These are phyloP conservation scores for Thalassarche chlororhynchos DNA, from an alignment of 2,113 vertebrate genomes.

Conservation along the genomic window DNA sequence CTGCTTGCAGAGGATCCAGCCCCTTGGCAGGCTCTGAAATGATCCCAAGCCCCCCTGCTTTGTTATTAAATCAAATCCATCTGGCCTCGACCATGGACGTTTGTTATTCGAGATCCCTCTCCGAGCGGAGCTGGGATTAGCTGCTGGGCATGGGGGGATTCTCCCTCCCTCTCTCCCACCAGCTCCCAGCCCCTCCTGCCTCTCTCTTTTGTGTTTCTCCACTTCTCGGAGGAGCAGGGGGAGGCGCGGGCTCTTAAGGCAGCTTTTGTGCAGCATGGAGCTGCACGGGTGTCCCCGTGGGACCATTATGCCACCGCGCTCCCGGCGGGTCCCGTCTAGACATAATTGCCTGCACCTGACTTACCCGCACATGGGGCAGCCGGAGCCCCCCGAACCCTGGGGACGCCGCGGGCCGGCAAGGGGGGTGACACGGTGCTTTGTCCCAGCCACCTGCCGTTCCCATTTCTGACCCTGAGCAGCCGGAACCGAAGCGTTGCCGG, in stretches of 20 bases:
- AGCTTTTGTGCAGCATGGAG: background rate
- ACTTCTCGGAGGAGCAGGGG: background rate
- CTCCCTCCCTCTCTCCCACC: background rate
- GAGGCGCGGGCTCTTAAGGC: background rate
- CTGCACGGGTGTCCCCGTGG: background rate
- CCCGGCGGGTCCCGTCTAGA: background rate
- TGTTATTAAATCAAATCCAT: slow-evolving; percentile 58
- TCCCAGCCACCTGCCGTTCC: background rate
- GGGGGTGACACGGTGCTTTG: background rate
- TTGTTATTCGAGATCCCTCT: slow-evolving; percentile 46
- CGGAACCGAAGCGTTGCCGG: fast-evolving
- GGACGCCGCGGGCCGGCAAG: fast-evolving
- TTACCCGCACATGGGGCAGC: fast-evolving
- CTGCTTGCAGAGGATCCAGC: background rate
- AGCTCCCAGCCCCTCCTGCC: background rate
- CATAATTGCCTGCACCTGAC: background rate
- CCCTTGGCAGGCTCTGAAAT: background rate
- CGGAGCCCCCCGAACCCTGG: background rate
- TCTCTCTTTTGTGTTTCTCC: slow-evolving; percentile 43
- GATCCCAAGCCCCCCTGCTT: background rate
- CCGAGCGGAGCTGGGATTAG: slow-evolving; percentile 27
- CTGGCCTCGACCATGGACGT: background rate
- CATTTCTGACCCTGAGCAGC: background rate
- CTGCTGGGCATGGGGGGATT: slow-evolving; percentile 6
- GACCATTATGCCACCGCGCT: background rate